Evolutionary conservation across 1,140 invertebrate genomes (phyloP).

Genomic region (Solenopsis fugax): DNA sequence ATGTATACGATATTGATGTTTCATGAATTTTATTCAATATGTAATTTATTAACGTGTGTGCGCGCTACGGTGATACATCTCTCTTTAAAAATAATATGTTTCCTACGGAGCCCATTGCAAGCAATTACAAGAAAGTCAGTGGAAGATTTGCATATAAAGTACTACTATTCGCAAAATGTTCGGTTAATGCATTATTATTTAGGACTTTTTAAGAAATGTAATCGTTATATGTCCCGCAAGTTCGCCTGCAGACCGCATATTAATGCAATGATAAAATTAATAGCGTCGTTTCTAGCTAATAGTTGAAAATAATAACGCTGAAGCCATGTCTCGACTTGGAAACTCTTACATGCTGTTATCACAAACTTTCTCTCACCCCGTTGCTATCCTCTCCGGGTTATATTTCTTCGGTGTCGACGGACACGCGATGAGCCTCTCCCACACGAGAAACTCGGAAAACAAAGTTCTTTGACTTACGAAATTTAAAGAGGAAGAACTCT

Average conservation of each 20-base stretch:
- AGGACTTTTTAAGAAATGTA: constrained; percentile 48
- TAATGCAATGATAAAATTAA: constrained; percentile 64
- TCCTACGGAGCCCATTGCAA: not conserved
- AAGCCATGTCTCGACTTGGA: constrained; percentile 61
- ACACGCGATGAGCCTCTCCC: constrained; percentile 68
- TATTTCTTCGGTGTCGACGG: constrained; percentile 73
- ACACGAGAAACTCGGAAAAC: constrained; percentile 66
- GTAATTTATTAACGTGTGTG: not conserved
- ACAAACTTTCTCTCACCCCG: constrained; percentile 58
- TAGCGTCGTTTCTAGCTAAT: constrained; percentile 63
- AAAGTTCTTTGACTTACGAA: constrained; percentile 60
- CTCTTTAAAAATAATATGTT: constrained; percentile 44
- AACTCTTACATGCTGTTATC: constrained; percentile 70
- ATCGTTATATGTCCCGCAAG: constrained; percentile 50
- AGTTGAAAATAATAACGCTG: constrained; percentile 59
- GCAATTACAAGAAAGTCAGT: constrained; percentile 40
- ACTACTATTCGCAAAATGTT: constrained; percentile 44
- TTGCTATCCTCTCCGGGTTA: constrained; percentile 52
- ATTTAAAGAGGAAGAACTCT: constrained; percentile 60
- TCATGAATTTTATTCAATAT: not conserved
- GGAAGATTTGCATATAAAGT: constrained; percentile 54
- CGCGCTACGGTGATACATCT: not conserved
- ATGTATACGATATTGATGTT: constrained; percentile 17
- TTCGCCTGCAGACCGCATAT: constrained; percentile 49
- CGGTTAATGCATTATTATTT: constrained; percentile 18